Evolutionary conservation across 2,888 invertebrate species (phyloP).

Genomic region (Strigamia crassipes): DNA sequence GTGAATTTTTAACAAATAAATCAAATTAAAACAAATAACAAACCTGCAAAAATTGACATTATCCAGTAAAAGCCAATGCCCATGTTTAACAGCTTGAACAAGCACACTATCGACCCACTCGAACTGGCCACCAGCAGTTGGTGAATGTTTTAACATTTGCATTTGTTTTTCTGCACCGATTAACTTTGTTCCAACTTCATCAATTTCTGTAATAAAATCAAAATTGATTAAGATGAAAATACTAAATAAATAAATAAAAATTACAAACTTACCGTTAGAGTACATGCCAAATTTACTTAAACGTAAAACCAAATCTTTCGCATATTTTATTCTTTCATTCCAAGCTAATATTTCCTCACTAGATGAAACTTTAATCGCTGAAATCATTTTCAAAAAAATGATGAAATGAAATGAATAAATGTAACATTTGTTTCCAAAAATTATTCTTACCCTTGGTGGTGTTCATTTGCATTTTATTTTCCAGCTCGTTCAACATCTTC

Average conservation of each 20-base stretch:
- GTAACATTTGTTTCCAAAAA: neutral
- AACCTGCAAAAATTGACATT: conserved; percentile 89
- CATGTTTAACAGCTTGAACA: conserved; percentile 80
- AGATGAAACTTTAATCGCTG: neutral
- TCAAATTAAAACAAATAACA: neutral
- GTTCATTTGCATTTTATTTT: neutral
- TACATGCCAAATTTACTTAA: neutral
- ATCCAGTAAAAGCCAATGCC: conserved; percentile 83
- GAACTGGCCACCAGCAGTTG: conserved; percentile 70
- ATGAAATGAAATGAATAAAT: neutral
- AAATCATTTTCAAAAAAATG: neutral
- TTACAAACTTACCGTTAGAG: neutral
- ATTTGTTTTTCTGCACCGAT: neutral
- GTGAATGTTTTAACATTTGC: neutral
- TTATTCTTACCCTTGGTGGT: neutral
- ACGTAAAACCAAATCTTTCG: neutral
- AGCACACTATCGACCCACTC: conserved; percentile 90
- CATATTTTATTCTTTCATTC: neutral
- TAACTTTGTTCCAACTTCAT: neutral
- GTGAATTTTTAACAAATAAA: neutral
- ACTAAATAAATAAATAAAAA: neutral
- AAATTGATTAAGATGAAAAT: neutral
- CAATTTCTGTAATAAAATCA: neutral
- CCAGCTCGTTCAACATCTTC: neutral
- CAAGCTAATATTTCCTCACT: neutral